Evolutionary conservation across 2,888 invertebrate species (phyloP).

Genomic region (Alentia gelatinosa): DNA sequence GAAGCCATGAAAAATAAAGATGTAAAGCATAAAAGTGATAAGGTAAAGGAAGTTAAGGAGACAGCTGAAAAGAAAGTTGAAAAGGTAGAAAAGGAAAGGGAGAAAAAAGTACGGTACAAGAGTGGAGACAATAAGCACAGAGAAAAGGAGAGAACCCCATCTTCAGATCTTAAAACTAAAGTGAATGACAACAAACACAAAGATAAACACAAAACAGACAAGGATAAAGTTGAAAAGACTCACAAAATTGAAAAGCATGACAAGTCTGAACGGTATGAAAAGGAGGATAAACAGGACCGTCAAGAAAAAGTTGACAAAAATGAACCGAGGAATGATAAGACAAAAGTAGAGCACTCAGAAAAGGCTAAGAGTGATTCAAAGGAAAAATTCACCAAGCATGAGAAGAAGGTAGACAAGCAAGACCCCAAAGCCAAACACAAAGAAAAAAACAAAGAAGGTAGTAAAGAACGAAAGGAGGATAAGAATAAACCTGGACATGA

Average conservation of each 20-base stretch:
- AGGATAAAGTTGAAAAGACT: conserved; percentile 19
- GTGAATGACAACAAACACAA: conserved; percentile 43
- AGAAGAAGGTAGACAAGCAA: conserved; percentile 16
- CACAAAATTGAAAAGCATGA: conserved; percentile 28
- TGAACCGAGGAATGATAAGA: background rate
- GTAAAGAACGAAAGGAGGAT: conserved; percentile 12
- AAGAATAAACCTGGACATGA: background rate
- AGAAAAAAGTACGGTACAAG: conserved; percentile 15
- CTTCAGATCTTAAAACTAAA: conserved; percentile 42
- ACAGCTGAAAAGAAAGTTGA: conserved; percentile 27
- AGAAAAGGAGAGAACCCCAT: background rate
- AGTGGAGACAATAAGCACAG: conserved; percentile 36
- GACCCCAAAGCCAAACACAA: background rate
- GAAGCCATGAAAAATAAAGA: conserved; percentile 80
- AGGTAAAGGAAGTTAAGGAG: conserved; percentile 39
- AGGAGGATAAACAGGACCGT: background rate
- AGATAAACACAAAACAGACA: conserved; percentile 46
- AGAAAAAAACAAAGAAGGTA: conserved; percentile 43
- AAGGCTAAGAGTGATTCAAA: conserved; percentile 34
- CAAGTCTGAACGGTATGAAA: background rate
- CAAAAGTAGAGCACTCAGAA: background rate
- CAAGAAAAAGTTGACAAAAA: conserved; percentile 13
- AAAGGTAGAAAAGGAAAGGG: background rate
- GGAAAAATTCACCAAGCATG: conserved; percentile 37
- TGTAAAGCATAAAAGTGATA: conserved; percentile 54